Conservation (phyloP, 2,113 vertebrate species). For the Calypte anna region DNA sequence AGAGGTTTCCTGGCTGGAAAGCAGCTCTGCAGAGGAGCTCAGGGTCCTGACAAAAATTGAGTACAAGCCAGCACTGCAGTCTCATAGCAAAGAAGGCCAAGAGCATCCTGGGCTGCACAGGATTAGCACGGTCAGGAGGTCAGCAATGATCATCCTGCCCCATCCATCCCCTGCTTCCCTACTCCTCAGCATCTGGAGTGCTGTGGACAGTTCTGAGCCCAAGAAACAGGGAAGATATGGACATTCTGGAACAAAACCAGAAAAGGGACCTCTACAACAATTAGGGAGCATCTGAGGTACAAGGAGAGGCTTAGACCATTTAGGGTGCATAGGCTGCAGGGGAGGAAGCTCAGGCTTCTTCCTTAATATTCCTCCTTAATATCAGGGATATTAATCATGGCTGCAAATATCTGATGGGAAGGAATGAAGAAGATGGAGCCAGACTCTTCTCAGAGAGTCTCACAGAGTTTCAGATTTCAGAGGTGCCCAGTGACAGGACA, state of each 20-base stretch:
- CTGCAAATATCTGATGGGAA: neutral
- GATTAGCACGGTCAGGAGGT: neutral
- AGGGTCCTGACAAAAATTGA: neutral
- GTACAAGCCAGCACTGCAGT: neutral
- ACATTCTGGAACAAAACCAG: neutral
- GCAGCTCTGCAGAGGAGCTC: neutral
- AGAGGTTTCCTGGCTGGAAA: neutral
- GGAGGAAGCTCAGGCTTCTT: neutral
- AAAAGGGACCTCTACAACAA: accelerated
- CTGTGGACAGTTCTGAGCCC: neutral
- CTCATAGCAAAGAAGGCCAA: neutral
- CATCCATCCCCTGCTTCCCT: neutral
- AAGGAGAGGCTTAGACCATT: neutral
- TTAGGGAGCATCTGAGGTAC: neutral
- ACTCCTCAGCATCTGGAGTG: neutral
- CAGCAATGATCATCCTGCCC: neutral
- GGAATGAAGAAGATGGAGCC: neutral
- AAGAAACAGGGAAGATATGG: neutral
- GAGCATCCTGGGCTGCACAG: neutral
- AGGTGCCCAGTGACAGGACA: neutral
- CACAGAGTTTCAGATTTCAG: neutral
- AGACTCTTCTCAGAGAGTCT: neutral
- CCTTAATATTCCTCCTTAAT: no score
- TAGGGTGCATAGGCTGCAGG: neutral
- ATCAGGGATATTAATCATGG: neutral